These are phyloP conservation scores for Bradypus variegatus DNA, from an alignment of 2,797 vertebrate species.

Conservation along the genomic window DNA sequence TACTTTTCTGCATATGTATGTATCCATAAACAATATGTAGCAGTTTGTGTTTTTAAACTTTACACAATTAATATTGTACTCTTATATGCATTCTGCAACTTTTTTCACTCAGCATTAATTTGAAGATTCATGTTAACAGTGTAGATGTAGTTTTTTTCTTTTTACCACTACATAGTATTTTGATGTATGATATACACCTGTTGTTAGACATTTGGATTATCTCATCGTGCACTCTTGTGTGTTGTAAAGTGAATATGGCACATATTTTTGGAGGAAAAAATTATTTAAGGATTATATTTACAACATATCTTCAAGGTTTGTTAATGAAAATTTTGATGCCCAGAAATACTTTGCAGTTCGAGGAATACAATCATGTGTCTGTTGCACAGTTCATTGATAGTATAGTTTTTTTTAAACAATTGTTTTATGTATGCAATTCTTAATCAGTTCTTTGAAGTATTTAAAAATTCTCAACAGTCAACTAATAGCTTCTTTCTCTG, in stretches of 20 bases:
- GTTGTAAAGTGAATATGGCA: not conserved
- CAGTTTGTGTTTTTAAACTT: slow-evolving; percentile 55
- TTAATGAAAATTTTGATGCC: slow-evolving; percentile 38
- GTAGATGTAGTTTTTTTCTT: slow-evolving; percentile 28
- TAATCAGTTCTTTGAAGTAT: slow-evolving; percentile 34
- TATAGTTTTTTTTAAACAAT: slow-evolving; percentile 23
- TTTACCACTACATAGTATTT: slow-evolving; percentile 35
- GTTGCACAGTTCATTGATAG: slow-evolving; percentile 4
- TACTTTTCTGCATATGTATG: slow-evolving; percentile 51
- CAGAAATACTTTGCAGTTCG: slow-evolving; percentile 13
- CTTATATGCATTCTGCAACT: slow-evolving; percentile 49
- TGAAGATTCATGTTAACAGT: slow-evolving; percentile 36
- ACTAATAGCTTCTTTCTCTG: not conserved
- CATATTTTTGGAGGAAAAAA: slow-evolving; percentile 43
- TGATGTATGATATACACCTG: slow-evolving; percentile 21
- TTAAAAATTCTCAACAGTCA: not conserved
- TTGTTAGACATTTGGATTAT: slow-evolving; percentile 48
- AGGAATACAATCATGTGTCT: slow-evolving; percentile 34
- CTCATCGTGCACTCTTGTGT: not conserved
- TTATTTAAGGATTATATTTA: slow-evolving; percentile 36
- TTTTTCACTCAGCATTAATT: slow-evolving; percentile 45
- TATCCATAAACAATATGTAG: slow-evolving; percentile 50
- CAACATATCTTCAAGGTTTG: slow-evolving; percentile 24
- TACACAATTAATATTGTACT: slow-evolving; percentile 17
- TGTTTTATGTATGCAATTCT: slow-evolving; percentile 27